Evolutionary conservation across 2,888 invertebrate species (phyloP).

Genomic region (Frankliniella fusca): DNA sequence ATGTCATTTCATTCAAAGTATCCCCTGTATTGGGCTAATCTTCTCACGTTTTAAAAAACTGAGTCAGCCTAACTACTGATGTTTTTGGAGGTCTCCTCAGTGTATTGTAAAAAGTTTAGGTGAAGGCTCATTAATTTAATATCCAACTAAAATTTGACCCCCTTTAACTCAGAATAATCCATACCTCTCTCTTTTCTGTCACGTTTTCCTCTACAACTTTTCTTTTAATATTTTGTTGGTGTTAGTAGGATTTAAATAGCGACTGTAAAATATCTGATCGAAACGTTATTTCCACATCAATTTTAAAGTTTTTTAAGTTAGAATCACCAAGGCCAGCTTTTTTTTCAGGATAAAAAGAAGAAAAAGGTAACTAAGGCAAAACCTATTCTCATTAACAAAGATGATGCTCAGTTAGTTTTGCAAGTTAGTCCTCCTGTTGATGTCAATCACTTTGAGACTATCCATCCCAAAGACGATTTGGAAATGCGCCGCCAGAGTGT

Average conservation of each 20-base stretch:
- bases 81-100: too few species aligned
- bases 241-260: too few species aligned
- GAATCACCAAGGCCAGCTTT: constrained; percentile 34
- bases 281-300: background rate
- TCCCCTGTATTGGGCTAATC: too few species aligned
- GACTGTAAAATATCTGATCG: background rate
- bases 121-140: background rate
- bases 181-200: background rate
- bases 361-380: constrained; percentile 69
- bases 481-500: constrained; percentile 54
- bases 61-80: too few species aligned
- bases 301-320: constrained; percentile 32
- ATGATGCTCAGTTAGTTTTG: constrained; percentile 59
- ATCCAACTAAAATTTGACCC: background rate
- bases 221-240: background rate
- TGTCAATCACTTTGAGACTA: constrained; percentile 70
- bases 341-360: constrained; percentile 51
- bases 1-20: too few species aligned
- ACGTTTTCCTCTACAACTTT: background rate
- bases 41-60: too few species aligned
- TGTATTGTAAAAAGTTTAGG: background rate
- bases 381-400: constrained; percentile 71
- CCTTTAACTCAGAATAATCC: background rate
- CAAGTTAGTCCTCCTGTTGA: constrained; percentile 50
- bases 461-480: constrained; percentile 76